These are phyloP conservation scores for Kryphioiulus occultus DNA, from an alignment of 2,888 invertebrate species.

Conservation along the genomic window DNA sequence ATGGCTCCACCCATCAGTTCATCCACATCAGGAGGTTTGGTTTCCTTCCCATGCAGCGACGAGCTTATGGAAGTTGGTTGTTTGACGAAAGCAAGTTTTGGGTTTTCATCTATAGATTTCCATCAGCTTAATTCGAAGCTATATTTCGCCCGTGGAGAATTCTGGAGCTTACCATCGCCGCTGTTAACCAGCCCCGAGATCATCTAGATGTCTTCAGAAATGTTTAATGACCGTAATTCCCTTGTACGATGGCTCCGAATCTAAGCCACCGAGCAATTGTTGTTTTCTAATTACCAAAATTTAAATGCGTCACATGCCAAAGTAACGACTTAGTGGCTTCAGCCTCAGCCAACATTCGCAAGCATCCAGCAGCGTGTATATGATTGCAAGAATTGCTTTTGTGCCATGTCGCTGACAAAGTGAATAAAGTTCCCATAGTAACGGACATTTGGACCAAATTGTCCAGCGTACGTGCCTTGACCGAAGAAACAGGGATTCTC, in stretches of 20 bases:
- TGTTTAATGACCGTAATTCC: conserved; percentile 15
- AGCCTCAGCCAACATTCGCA: not conserved
- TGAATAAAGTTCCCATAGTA: conserved; percentile 17
- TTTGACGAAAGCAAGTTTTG: not conserved
- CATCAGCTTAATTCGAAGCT: not conserved
- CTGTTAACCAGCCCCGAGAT: conserved; percentile 14
- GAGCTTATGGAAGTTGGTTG: not conserved
- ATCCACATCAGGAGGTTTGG: not conserved
- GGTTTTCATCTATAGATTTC: not conserved
- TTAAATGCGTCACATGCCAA: not conserved
- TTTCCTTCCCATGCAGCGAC: not conserved
- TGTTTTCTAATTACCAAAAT: conserved; percentile 23
- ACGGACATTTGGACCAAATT: conserved; percentile 16
- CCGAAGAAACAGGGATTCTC: conserved; percentile 14
- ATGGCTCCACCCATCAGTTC: conserved; percentile 15
- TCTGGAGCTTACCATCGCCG: not conserved
- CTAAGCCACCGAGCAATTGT: conserved; percentile 23
- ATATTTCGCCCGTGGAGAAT: not conserved
- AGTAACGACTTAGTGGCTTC: not conserved
- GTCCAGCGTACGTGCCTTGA: conserved; percentile 10
- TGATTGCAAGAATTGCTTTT: conserved; percentile 13
- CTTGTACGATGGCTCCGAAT: conserved; percentile 5
- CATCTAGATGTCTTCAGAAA: conserved; percentile 15
- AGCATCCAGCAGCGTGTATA: conserved; percentile 1
- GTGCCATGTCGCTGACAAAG: not conserved